Evolutionary conservation across 2,797 vertebrate species (phyloP).

Genomic region (Tapera naevia): DNA sequence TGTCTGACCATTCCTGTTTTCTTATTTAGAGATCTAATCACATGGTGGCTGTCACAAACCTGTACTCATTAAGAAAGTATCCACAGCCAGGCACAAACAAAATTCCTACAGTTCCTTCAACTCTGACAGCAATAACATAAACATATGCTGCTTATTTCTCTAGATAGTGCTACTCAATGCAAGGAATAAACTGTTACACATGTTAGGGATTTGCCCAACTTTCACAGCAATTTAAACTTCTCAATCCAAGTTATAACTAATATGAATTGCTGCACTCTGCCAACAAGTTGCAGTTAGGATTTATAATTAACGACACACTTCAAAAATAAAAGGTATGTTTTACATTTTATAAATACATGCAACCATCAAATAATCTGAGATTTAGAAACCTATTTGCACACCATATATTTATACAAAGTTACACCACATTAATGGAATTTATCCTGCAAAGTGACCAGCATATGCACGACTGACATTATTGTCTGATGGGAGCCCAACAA

Average conservation of each 20-base stretch:
- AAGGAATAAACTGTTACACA: background rate
- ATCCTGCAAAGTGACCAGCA: background rate
- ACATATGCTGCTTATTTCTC: background rate
- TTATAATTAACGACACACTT: background rate
- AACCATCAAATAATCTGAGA: background rate
- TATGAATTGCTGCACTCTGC: background rate
- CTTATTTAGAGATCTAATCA: background rate
- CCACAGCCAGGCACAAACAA: background rate
- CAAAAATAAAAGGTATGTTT: background rate
- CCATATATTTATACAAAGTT: background rate
- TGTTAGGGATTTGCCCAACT: background rate
- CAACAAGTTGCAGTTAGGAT: background rate
- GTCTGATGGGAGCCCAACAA: background rate
- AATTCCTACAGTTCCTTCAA: background rate
- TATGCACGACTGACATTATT: rapidly evolving
- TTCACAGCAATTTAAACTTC: background rate
- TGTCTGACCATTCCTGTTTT: background rate
- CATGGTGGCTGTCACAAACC: background rate
- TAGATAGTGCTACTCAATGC: background rate
- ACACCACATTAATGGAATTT: background rate
- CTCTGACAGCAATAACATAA: background rate
- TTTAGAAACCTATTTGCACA: background rate
- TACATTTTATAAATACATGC: background rate
- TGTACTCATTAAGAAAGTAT: background rate
- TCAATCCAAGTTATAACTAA: background rate